Percentiles rank a stretch among this genome's conserved stretches.
phyloP scores from a whole-genome alignment of 2,888 invertebrate genomes.

The Caenorhabditis imperialis region DNA sequence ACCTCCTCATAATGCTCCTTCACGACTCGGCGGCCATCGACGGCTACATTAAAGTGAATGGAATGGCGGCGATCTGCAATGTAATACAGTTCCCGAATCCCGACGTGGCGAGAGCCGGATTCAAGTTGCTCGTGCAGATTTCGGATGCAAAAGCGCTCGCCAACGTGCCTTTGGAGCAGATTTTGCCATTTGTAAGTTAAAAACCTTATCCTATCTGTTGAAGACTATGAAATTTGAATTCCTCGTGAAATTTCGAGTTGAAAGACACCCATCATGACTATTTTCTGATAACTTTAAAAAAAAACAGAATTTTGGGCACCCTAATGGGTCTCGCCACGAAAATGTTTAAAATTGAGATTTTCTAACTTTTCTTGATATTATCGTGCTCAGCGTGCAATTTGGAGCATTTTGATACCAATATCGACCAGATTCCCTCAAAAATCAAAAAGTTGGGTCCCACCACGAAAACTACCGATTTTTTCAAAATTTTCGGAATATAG shows the following conservation, averaged over 20 bases:
- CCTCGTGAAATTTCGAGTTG: no score
- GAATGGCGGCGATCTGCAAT: constrained; percentile 8
- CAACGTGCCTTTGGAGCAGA: constrained; percentile 4
- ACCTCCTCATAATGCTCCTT: constrained; percentile 23
- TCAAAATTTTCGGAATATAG: constrained; percentile 3
- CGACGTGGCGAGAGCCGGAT: constrained; percentile 6
- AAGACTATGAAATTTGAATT: no score
- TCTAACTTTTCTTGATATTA: no score
- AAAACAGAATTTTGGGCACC: no score
- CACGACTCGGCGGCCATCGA: constrained; percentile 23
- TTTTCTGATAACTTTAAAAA: no score
- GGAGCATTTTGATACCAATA: no score
- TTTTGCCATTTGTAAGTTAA: constrained; percentile 42
- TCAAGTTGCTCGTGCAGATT: constrained; percentile 31
- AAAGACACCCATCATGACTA: no score
- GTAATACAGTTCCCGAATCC: constrained; percentile 2
- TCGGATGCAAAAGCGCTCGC: constrained; percentile 33
- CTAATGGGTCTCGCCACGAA: no score
- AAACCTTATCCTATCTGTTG: no score
- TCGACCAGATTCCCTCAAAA: no score
- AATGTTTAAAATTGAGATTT: no score
- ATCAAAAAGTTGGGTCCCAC: neutral
- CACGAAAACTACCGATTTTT: neutral
- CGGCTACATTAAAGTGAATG: constrained; percentile 20
- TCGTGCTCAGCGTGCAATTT: no score